Base-by-base conservation (phyloP, 1,140 invertebrate genomes). In the Lineus longissimus region DNA sequence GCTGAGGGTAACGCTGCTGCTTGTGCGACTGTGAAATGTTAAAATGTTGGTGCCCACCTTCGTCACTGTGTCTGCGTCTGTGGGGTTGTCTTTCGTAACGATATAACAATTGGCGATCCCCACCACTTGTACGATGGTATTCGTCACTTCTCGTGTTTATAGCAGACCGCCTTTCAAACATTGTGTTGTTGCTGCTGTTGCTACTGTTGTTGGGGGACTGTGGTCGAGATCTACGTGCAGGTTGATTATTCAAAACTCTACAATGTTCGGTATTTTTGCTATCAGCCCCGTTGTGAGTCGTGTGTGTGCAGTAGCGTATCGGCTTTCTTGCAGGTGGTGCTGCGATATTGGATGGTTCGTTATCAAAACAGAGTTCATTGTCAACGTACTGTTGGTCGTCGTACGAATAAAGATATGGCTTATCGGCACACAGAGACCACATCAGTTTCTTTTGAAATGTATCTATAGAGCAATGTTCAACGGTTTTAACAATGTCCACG, bases 61-160 rank as follows among this genome's bases (percentile, higher is more conserved):
- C 15, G 33, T 15, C 33, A 36, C 33, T 36, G 6, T 15, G 15
- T 36, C 33, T 36, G 4, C 6, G 15, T 36, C 33, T 36, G n/a
- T n/a, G n/a, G n/a, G n/a, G n/a, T n/a, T 4, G 47, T n/a, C 47
- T 7, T 7, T n/a, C n/a, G 47, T 51, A n/a, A 23, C 6, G 6
- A 27, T 51, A 51, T 51, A 6, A 7, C 25, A 27, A 6, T 51
- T 27, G 6, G 9, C 25, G 4, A 6, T 9, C n/a, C n/a, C n/a
- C 47, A 51, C 6, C n/a, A 51, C n/a, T 27, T 9, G 25, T 51
- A n/a, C 47, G 47, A 51, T n/a, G 47, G 25, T 51, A 51, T 51
- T 51, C 47, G 47, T 51, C 47, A 51, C n/a, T 7, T 51, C 47
- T 51, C 47, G 47, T 51, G n/a, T 51, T 51, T 4, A 51, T n/a